Base-by-base conservation (phyloP, 2,888 invertebrate genomes). In the Macrosiphum euphorbiae region DNA sequence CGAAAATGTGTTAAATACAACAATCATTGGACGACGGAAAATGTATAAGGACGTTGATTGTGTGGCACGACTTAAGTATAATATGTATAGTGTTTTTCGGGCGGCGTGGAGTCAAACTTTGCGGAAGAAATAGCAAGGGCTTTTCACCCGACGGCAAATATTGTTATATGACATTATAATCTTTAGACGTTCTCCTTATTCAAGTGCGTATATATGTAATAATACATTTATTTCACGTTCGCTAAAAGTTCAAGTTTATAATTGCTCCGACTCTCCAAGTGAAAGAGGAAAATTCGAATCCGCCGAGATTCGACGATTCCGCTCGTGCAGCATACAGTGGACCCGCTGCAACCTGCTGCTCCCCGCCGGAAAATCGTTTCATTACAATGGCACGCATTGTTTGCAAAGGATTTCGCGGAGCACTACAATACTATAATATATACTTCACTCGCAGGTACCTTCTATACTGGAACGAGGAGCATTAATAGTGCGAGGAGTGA, bases 131-230 rank as follows among this genome's bases (percentile, higher is more conserved):
- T 35, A 85, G 61, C 44, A 47, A n/a, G n/a, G 93, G 55, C 61
- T 94, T 94, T 67, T 89, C 26, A 28, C 26, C 89, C 93, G 16
- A n/a, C 86, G 88, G 94, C 90, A 86, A 90, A 94, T 94, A 94
- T 90, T 67, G 67, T 90, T 94, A 86, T 94, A 86, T 90, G 86
- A 86, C 86, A 86, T 90, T 94, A 94, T 94, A 94, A 94, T 94
- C 94, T 90, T 61, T 50, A 50, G 67, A 85, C 84, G 47, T 88
- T 55, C 50, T 35, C 58, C 24, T 88, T 13, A 24, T 85, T 44
- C 35, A 3, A 55, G 84, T 28, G 20, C 26, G 16, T 55, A 50
- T 26, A 61, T 41, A 92, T 52, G 44, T 84, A 88, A 52, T 52
- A 86, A 91, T 58, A 87, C 50, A 67, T 61, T 92, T 92, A 90